Evolutionary conservation across 1,140 invertebrate genomes (phyloP).

Genomic region (Ceratina australensis): DNA sequence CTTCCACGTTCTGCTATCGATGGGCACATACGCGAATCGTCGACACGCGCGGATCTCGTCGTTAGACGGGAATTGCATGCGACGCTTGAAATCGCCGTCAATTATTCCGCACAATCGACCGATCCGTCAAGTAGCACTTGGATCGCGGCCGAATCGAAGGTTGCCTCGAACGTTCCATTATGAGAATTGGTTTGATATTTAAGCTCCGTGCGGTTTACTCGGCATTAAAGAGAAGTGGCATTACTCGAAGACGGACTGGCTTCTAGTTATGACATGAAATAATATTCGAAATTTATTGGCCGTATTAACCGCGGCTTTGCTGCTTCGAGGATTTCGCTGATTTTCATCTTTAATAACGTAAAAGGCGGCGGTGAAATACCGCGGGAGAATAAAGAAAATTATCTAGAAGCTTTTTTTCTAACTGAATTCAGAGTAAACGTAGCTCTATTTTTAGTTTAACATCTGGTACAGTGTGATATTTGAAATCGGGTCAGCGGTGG

Average conservation of each 20-base stretch:
- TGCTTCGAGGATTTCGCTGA: too few species aligned
- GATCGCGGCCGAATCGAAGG: neutral
- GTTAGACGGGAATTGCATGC: slow-evolving; percentile 34
- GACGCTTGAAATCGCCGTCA: slow-evolving; percentile 44
- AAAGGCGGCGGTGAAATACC: neutral
- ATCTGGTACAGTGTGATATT: slow-evolving; percentile 39
- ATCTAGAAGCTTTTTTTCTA: neutral
- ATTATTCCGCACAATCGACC: slow-evolving; percentile 50
- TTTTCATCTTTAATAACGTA: too few species aligned
- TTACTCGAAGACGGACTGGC: neutral
- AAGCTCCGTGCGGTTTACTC: neutral
- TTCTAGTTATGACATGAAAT: neutral
- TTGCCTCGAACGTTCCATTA: neutral
- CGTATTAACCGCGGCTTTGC: too few species aligned
- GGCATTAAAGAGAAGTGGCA: neutral
- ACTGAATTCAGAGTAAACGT: neutral
- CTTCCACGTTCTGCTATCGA: slow-evolving; percentile 36
- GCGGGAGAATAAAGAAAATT: neutral
- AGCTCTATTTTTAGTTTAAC: slow-evolving; percentile 20
- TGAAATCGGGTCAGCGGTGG: slow-evolving; percentile 43
- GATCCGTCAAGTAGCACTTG: slow-evolving; percentile 28
- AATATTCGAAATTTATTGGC: neutral
- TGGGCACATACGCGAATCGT: slow-evolving; percentile 34
- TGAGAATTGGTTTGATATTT: neutral
- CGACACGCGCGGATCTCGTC: slow-evolving; percentile 33